Percentiles rank a stretch among this genome's conserved stretches.
Conservation (phyloP, 2,113 vertebrate species). For the Pycnonotus jocosus region DNA sequence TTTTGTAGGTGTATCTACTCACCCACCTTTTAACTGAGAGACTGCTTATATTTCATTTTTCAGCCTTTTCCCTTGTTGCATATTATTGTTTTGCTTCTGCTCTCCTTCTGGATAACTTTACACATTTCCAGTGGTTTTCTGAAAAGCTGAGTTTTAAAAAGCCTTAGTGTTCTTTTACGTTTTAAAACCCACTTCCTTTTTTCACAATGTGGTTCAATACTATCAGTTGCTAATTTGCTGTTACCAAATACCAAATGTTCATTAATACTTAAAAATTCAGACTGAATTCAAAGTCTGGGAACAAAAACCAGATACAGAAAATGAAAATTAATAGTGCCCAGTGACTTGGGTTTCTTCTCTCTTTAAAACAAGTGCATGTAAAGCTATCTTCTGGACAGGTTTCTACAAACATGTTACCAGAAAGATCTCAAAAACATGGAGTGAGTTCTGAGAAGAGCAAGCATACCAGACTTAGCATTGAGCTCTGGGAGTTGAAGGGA, state of each 20-base stretch:
- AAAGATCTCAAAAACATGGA: slow-evolving; percentile 2
- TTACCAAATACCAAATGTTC: not conserved
- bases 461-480: not conserved
- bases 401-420: not conserved
- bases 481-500: slow-evolving; percentile 22
- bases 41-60: not conserved
- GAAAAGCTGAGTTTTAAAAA: not conserved
- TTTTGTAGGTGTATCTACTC: not conserved
- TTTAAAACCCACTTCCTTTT: not conserved
- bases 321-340: not conserved
- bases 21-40: not conserved
- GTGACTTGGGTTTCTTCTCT: not conserved
- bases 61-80: not conserved
- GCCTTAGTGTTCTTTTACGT: not conserved
- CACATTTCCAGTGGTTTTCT: not conserved
- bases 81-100: not conserved
- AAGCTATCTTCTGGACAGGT: not conserved
- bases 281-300: not conserved
- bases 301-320: not conserved
- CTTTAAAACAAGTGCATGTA: not conserved
- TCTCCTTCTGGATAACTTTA: not conserved
- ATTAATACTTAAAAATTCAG: not conserved
- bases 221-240: not conserved
- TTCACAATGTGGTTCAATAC: not conserved
- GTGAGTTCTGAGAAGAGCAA: slow-evolving; percentile 27